Conservation (phyloP, 1,140 invertebrate genomes). For the Aphis gossypii region DNA sequence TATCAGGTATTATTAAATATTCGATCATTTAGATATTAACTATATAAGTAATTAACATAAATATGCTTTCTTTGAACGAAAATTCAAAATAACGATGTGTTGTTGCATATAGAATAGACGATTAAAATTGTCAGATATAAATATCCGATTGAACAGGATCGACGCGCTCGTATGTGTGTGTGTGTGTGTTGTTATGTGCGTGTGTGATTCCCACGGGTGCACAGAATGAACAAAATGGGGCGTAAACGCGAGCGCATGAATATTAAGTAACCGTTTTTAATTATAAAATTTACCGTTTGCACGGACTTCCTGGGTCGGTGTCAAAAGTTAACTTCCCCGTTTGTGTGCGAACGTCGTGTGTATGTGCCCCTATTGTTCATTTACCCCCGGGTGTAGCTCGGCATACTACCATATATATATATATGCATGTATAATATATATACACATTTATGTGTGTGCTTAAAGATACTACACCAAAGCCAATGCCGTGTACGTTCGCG, state of each 20-base stretch:
- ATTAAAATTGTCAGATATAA: neutral
- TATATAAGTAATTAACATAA: neutral
- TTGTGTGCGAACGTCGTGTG: neutral
- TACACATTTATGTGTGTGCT: neutral
- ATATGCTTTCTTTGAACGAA: neutral
- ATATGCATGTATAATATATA: conserved; percentile 31
- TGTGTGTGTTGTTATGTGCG: neutral
- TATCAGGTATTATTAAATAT: neutral
- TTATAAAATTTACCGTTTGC: conserved; percentile 48
- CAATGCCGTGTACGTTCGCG: neutral
- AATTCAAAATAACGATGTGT: neutral
- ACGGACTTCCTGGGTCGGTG: conserved; percentile 54
- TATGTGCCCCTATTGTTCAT: conserved; percentile 50
- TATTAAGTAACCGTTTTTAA: conserved; percentile 55
- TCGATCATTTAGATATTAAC: neutral
- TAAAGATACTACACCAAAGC: neutral
- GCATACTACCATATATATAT: neutral
- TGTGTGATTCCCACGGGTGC: conserved; percentile 37
- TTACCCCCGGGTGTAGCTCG: conserved; percentile 26
- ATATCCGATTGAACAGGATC: neutral
- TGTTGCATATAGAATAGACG: neutral
- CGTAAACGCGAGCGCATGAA: conserved; percentile 44
- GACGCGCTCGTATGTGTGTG: neutral
- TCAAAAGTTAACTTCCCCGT: conserved; percentile 54
- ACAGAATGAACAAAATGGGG: neutral